Base-by-base conservation (phyloP, 2,113 vertebrate species). In the Nettapus auritus region DNA sequence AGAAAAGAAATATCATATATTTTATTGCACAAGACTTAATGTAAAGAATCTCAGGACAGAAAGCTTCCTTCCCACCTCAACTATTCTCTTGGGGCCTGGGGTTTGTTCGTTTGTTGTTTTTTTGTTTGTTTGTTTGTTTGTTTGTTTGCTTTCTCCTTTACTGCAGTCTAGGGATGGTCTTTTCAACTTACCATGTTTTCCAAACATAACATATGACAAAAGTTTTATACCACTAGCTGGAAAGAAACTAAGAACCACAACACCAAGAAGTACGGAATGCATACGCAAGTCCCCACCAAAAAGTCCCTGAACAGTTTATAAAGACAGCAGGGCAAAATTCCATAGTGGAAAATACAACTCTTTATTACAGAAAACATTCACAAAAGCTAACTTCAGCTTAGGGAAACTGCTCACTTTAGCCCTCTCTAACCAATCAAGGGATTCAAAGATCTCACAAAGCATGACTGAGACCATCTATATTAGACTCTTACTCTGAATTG, bases 361-460 rank as follows among this genome's bases (percentile, higher is more conserved):
- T 6, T 14, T 66, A 1, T 7, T 70, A 19, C 80, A 60, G 20
- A 34, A 78, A 90, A 82, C 8, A 25, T 13, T 59, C 76, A 78
- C 60, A 8, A 34, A 82, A 57, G 4, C 21, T 53, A 67, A 13
- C 56, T 56, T 52, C 48, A 66, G 67, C 63, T 40, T 4, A 8
- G 48, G 74, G 11, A 78, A 46, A 9, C 15, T 40, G 64, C 53
- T 89, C 18, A 4, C 21, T 33, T 48, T 34, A 79, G 38, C 20
- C 18, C 23, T 63, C 60, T 17, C 4, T 1, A 23, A 38, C 13
- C 74, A 48, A n/a, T 13, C 0, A 0, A 71, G 81, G 71, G 5
- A 73, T 18, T 64, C 60, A 33, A 33, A 63, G 23, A 67, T 82
- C 18, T 13, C 59, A 59, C 25, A 73, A 57, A 64, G 88, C 0